These are phyloP conservation scores for Mesoclemmys tuberculata DNA, from an alignment of 2,113 vertebrate genomes.

Conservation along the genomic window DNA sequence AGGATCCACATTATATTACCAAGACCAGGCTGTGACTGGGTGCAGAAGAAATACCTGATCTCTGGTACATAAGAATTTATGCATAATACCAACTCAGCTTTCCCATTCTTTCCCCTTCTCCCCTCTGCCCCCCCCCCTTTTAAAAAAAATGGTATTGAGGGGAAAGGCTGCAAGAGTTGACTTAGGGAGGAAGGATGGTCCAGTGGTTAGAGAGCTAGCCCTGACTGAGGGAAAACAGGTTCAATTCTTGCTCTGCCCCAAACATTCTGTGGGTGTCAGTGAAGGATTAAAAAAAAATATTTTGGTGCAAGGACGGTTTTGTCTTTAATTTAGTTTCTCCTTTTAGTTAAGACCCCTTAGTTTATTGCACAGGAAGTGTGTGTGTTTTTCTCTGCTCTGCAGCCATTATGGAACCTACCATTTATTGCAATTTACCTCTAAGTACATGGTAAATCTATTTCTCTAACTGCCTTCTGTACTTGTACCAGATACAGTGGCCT, in stretches of 20 bases:
- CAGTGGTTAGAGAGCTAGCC: background rate
- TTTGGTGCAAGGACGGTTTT: background rate
- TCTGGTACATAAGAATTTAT: background rate
- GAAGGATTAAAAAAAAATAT: background rate
- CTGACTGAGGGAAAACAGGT: background rate
- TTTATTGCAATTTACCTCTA: slow-evolving; percentile 17
- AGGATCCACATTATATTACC: background rate
- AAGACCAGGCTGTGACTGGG: background rate
- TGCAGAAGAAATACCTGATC: background rate
- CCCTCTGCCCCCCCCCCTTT: background rate
- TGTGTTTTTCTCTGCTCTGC: background rate
- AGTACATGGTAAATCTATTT: background rate
- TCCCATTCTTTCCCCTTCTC: background rate
- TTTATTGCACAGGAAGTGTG: slow-evolving; percentile 22
- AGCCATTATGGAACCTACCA: background rate
- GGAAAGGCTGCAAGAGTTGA: background rate
- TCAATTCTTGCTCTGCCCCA: background rate
- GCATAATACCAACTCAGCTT: background rate
- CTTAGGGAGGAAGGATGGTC: background rate
- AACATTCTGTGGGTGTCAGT: background rate
- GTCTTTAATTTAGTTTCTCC: background rate
- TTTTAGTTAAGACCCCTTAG: background rate
- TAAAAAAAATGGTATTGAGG: accelerated
- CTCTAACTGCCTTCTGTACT: slow-evolving; percentile 6
- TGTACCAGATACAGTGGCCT: slow-evolving; percentile 15